phyloP scores from a whole-genome alignment of 2,888 invertebrate species.

The Adelphocoris suturalis region DNA sequence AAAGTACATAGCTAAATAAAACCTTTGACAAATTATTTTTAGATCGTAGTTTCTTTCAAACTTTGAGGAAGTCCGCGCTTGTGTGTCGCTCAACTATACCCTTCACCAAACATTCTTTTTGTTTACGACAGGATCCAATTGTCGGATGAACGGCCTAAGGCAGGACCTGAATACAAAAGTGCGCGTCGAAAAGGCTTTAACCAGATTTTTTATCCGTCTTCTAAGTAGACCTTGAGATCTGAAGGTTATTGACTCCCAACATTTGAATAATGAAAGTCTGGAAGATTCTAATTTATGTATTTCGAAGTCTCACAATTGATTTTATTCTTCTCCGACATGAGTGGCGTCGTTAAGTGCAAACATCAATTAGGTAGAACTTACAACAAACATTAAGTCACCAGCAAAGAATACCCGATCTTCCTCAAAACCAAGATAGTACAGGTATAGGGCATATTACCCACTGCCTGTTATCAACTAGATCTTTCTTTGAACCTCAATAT shows the following conservation, averaged over 20 bases:
- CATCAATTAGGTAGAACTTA: no score
- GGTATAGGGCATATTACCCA: no score
- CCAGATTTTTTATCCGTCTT: not conserved
- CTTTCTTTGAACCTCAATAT: no score
- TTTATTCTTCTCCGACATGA: no score
- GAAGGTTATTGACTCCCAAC: constrained; percentile 22
- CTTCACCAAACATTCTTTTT: not conserved
- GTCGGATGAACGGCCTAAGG: not conserved
- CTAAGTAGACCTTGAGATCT: not conserved
- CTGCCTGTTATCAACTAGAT: no score
- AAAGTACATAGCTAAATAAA: not conserved
- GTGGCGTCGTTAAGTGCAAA: no score
- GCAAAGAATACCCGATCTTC: no score
- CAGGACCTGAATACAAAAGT: constrained; percentile 25
- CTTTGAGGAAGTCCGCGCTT: not conserved
- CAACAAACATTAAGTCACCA: no score
- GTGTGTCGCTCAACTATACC: not conserved
- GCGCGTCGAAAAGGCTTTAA: not conserved
- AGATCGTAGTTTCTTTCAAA: not conserved
- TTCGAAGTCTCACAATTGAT: not conserved
- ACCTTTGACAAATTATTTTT: not conserved
- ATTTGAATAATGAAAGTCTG: not conserved
- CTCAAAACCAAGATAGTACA: no score
- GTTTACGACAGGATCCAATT: constrained; percentile 12
- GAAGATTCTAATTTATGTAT: not conserved